Conservation (phyloP, 2,797 vertebrate genomes). For the Gallirallus australis region DNA sequence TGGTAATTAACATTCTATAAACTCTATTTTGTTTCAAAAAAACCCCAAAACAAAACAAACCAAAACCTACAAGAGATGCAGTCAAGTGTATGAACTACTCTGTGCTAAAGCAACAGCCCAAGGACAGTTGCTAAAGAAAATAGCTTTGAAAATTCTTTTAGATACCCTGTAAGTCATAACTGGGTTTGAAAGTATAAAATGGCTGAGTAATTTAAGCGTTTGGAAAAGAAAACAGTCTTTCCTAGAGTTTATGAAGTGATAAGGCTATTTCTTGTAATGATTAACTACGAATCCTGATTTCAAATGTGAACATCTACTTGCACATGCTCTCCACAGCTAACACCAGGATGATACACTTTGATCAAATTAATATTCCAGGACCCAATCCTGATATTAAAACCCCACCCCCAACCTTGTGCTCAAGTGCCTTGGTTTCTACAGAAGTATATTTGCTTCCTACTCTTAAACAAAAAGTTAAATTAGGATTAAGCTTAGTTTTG, state of each 20-base stretch:
- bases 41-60: too few relatives aligned
- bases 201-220: slow-evolving; percentile 71
- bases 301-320: neutral
- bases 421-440: neutral
- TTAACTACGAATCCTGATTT: slow-evolving; percentile 54
- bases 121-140: slow-evolving; percentile 21
- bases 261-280: slow-evolving; percentile 64
- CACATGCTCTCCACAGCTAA: neutral
- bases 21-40: neutral
- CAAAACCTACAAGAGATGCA: neutral
- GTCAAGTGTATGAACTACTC: neutral
- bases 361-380: slow-evolving; percentile 18
- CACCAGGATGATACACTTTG: neutral
- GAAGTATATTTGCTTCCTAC: neutral
- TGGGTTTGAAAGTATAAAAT: slow-evolving; percentile 67
- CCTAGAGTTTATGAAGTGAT: slow-evolving; percentile 70
- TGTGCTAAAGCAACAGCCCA: neutral
- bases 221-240: slow-evolving; percentile 74
- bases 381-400: neutral
- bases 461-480: neutral
- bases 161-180: slow-evolving; percentile 58
- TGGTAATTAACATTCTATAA: neutral
- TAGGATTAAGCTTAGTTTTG: neutral
- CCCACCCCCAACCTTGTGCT: neutral
- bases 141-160: slow-evolving; percentile 49